Conservation (phyloP, 2,888 invertebrate genomes). For the Ptychoptera albimana region DNA sequence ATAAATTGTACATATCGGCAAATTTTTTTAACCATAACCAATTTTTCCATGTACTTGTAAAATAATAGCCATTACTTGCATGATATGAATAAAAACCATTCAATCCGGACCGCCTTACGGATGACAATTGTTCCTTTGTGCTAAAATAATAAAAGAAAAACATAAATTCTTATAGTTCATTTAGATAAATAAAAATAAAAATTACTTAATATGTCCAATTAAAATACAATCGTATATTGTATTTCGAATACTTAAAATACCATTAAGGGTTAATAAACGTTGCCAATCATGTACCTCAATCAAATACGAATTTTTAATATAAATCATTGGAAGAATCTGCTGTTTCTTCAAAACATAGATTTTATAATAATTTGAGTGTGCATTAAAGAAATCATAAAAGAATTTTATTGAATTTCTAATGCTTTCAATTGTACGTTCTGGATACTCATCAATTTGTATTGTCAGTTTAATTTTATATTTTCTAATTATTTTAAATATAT, state of each 20-base stretch:
- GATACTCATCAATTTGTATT: constrained; percentile 42
- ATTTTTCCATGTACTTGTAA: constrained; percentile 45
- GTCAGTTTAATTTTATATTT: constrained; percentile 36
- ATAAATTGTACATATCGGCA: constrained; percentile 37
- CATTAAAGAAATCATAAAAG: constrained; percentile 6
- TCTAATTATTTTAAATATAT: constrained; percentile 29
- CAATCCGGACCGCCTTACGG: constrained; percentile 31
- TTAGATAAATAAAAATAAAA: not conserved
- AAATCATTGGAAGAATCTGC: constrained; percentile 37
- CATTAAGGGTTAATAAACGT: constrained; percentile 22
- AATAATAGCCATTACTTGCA: constrained; percentile 46
- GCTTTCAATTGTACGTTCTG: constrained; percentile 33
- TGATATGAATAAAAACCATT: constrained; percentile 50
- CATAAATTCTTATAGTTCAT: not conserved
- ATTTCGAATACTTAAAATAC: constrained; percentile 26
- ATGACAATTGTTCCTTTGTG: constrained; percentile 11
- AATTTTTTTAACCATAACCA: constrained; percentile 38
- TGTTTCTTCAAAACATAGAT: constrained; percentile 22
- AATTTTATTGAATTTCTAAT: constrained; percentile 31
- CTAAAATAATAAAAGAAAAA: not conserved
- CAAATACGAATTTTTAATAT: constrained; percentile 47
- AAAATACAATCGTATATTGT: constrained; percentile 40
- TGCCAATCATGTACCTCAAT: constrained; percentile 35
- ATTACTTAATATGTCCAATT: constrained; percentile 34
- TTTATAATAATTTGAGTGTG: constrained; percentile 22